Evolutionary conservation across 2,888 invertebrate genomes (phyloP).

Genomic region (Linnaemya vulpina): DNA sequence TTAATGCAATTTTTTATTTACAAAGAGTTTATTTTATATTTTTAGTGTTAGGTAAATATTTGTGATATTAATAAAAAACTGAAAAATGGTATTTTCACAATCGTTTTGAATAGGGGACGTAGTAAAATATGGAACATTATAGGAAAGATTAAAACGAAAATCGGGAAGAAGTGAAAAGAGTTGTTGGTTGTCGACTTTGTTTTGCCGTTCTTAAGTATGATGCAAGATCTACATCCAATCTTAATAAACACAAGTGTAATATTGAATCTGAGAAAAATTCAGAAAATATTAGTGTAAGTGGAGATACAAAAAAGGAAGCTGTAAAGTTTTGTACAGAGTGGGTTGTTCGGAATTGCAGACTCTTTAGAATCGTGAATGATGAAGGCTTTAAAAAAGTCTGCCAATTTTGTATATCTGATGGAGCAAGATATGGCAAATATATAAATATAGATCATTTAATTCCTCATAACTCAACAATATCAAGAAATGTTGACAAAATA

Average conservation of each 20-base stretch:
- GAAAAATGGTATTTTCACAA: conserved; percentile 20
- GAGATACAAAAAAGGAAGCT: conserved; percentile 19
- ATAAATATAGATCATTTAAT: conserved; percentile 17
- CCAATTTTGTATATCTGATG: not conserved
- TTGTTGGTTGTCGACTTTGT: conserved; percentile 31
- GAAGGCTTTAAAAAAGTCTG: conserved; percentile 26
- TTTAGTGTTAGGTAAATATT: too few species aligned
- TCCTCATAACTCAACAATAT: conserved; percentile 17
- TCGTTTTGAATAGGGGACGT: conserved; percentile 2
- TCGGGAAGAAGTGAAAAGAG: conserved; percentile 14
- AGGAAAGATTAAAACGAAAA: not conserved
- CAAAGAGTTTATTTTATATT: too few species aligned
- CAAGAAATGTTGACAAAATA: not conserved
- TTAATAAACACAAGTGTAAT: conserved; percentile 36
- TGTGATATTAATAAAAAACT: too few species aligned
- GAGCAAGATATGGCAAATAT: conserved; percentile 24
- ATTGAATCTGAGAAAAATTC: conserved; percentile 15
- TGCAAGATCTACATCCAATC: conserved; percentile 32
- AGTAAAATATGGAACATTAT: conserved; percentile 25
- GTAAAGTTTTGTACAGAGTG: conserved; percentile 20
- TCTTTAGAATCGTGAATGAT: not conserved
- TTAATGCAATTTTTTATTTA: too few species aligned
- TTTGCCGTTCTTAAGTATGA: conserved; percentile 26
- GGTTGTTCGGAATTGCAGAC: conserved; percentile 6
- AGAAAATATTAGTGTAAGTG: conserved; percentile 12